Evolutionary conservation across 2,888 invertebrate species (phyloP).

Genomic region (Acleris literana): DNA sequence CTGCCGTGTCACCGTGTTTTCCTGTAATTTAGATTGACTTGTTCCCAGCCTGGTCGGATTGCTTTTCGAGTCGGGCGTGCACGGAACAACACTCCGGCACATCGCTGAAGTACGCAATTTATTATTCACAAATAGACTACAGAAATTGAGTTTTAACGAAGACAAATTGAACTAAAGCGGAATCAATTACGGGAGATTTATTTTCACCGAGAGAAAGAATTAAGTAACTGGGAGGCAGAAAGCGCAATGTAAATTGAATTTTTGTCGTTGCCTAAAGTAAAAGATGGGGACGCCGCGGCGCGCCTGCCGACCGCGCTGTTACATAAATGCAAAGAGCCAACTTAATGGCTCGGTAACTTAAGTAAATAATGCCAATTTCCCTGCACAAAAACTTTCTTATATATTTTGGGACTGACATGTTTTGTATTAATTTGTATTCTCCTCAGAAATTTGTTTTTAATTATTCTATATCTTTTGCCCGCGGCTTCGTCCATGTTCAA

Average conservation of each 20-base stretch:
- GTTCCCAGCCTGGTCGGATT: conserved; percentile 61
- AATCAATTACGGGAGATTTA: conserved; percentile 82
- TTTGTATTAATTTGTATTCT: too few relatives aligned
- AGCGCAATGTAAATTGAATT: conserved; percentile 76
- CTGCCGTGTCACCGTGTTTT: conserved; percentile 48
- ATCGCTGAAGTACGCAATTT: conserved; percentile 74
- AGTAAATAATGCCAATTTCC: neutral
- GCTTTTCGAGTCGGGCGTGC: conserved; percentile 56
- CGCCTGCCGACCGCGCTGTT: conserved; percentile 38
- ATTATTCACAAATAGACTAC: conserved; percentile 81
- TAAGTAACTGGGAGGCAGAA: conserved; percentile 73
- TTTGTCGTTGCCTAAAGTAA: conserved; percentile 65
- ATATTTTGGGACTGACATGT: too few relatives aligned
- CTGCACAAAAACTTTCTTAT: too few relatives aligned
- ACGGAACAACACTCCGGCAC: conserved; percentile 64
- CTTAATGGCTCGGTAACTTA: conserved; percentile 21
- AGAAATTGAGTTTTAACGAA: conserved; percentile 82
- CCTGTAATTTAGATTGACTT: conserved; percentile 74
- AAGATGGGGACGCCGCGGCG: conserved; percentile 47
- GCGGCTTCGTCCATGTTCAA: too few relatives aligned
- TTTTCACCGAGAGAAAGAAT: conserved; percentile 77
- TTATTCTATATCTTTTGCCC: too few relatives aligned
- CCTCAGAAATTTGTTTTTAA: too few relatives aligned
- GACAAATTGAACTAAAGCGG: conserved; percentile 81
- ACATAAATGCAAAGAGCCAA: conserved; percentile 26